Conservation (phyloP, 2,113 vertebrate species). For the Triplophysa tibetana region DNA sequence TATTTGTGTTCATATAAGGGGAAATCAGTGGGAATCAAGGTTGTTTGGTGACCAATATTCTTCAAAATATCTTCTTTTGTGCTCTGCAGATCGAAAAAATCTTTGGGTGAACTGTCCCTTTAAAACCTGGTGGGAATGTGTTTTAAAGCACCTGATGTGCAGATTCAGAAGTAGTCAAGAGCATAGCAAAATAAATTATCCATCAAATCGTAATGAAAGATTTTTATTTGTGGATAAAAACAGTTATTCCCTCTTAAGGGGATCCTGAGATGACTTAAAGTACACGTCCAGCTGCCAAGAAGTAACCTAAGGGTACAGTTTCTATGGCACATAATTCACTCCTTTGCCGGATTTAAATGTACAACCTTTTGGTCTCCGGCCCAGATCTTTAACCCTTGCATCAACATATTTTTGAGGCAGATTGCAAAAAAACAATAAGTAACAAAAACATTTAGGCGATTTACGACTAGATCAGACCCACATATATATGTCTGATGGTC, state of each 20-base stretch:
- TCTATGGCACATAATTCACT: too few species aligned
- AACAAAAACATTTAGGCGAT: background rate
- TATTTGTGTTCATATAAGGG: too few species aligned
- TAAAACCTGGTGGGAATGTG: background rate
- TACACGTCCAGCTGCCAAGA: background rate
- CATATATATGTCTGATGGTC: constrained; percentile 3
- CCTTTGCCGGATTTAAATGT: background rate
- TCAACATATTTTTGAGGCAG: background rate
- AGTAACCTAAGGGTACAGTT: background rate
- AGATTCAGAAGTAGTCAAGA: background rate
- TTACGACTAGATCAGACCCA: background rate
- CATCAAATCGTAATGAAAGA: background rate
- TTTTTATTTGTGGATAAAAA: background rate
- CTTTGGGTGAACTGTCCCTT: background rate
- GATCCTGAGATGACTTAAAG: too few species aligned
- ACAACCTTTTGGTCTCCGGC: background rate
- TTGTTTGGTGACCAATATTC: too few species aligned
- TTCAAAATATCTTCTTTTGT: too few species aligned
- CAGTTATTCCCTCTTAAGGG: background rate
- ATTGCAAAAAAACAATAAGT: too few species aligned
- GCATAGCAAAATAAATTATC: background rate
- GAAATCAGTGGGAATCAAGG: too few species aligned
- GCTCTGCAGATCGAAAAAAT: too few species aligned
- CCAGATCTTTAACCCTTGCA: constrained; percentile 6
- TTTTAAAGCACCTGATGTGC: too few species aligned